Conservation (phyloP, 2,113 vertebrate genomes). For the Puntigrus tetrazona region DNA sequence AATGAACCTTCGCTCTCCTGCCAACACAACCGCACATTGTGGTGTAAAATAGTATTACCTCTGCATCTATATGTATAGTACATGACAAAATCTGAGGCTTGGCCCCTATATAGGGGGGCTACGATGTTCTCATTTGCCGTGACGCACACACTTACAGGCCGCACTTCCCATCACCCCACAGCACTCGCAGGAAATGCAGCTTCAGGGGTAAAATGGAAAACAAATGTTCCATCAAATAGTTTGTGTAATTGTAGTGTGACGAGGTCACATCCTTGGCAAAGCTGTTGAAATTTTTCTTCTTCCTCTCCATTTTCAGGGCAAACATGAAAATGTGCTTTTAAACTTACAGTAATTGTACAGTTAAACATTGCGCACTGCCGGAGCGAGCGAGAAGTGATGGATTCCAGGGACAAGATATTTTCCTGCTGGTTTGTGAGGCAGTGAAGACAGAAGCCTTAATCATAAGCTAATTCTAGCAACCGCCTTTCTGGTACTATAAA, state of each 20-base stretch:
- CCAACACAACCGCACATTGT: constrained; percentile 15
- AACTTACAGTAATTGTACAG: constrained; percentile 46
- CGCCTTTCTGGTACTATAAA: background rate
- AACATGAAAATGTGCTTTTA: constrained; percentile 41
- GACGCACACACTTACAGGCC: background rate
- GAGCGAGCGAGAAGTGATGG: background rate
- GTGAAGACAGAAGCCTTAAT: constrained; percentile 4
- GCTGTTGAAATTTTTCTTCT: constrained; percentile 11
- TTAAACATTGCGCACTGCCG: constrained; percentile 6
- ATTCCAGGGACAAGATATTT: constrained; percentile 14
- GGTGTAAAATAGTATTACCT: constrained; percentile 17
- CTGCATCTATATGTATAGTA: constrained; percentile 29
- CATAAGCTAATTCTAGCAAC: constrained; percentile 4
- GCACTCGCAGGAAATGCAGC: constrained; percentile 57
- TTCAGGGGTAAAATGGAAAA: constrained; percentile 63
- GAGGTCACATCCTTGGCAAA: constrained; percentile 54
- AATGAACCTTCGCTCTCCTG: constrained; percentile 31
- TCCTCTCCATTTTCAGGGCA: constrained; percentile 50
- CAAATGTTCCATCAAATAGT: constrained; percentile 63
- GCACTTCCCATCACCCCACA: constrained; percentile 36
- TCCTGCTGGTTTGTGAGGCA: background rate
- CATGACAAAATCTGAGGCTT: background rate
- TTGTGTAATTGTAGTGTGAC: constrained; percentile 57
- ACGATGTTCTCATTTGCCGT: background rate
- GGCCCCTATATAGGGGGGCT: constrained; percentile 16